Evolutionary conservation across 1,140 invertebrate species (phyloP), one percentile per base, ranked within the genome.

Genomic region (Ips nitidus): DNA sequence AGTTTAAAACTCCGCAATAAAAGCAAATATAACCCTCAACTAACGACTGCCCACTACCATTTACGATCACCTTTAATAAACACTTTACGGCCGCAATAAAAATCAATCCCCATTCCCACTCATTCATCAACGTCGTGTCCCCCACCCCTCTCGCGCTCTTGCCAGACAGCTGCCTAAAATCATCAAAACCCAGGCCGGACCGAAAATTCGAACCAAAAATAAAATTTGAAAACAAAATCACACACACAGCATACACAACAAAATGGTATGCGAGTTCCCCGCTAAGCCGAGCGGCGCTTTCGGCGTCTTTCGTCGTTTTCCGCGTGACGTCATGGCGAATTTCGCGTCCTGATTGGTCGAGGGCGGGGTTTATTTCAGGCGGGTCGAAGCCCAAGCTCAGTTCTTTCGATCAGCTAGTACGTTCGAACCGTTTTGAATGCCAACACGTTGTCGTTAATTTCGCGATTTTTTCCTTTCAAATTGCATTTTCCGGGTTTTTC

Each of bases 201-300:
- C 41, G 5, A 55, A 7, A 6, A 37, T 7, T n/a, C 2, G 60
- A 60, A 43, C 70, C 56, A 67, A 74, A 74, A 74, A 72, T 72
- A 71, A 71, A 74, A 68, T 67, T 66, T 62, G 52, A 66, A 74
- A 70, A 74, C 73, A 60, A 69, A 73, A 66, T 71, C 67, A 59
- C 69, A 75, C 67, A 73, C 71, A 64, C 53, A 65, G 47, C 62
- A 61, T 52, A 74, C 68, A 78, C 72, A 78, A 79, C 77, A 79
- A 80, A 79, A 79, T 79, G 77, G 77, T 77, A 77, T 75, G 70
- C 70, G 76, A 75, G 74, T 72, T 75, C 74, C 73, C 69, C 62
- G 47, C 56, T 56, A 52, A 58, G 47, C 62, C 61, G 67, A 74
- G 63, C 57, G 52, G 71, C 37, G 22, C n/a, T 50, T 41, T 73